phyloP scores from a whole-genome alignment of 2,113 vertebrate species.

The Pandion haliaetus region DNA sequence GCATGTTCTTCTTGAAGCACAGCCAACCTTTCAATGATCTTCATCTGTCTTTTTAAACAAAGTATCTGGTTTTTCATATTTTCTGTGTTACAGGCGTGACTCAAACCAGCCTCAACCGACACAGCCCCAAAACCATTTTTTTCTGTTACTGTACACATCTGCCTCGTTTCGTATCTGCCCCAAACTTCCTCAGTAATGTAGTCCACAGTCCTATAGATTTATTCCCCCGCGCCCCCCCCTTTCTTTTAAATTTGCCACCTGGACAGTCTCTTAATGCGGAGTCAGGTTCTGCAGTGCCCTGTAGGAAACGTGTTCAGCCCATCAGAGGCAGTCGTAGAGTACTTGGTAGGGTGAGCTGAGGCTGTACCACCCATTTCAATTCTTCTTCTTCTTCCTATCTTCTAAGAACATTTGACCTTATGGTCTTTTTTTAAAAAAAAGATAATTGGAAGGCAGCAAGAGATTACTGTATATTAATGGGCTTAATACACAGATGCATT shows the following conservation, averaged over 20 bases:
- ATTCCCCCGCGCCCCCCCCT: too few relatives aligned
- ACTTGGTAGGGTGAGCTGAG: background rate
- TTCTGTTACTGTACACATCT: background rate
- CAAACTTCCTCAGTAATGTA: background rate
- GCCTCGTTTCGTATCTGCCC: background rate
- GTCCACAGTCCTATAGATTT: background rate
- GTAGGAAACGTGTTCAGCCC: background rate
- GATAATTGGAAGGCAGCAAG: background rate
- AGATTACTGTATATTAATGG: background rate
- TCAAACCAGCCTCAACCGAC: background rate
- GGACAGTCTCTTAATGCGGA: background rate
- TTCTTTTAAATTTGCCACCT: background rate
- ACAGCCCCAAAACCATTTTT: background rate
- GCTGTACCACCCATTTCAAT: background rate
- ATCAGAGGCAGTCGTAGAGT: background rate
- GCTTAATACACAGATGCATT: background rate
- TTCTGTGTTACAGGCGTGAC: background rate
- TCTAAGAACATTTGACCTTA: background rate
- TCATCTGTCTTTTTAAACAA: background rate
- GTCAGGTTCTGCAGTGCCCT: background rate
- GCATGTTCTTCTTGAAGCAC: background rate
- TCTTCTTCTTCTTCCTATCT: background rate
- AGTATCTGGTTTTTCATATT: background rate
- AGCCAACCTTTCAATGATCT: background rate
- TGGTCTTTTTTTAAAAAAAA: background rate